Conservation (phyloP, 2,888 invertebrate species). For the Hirudinaria manillensis region DNA sequence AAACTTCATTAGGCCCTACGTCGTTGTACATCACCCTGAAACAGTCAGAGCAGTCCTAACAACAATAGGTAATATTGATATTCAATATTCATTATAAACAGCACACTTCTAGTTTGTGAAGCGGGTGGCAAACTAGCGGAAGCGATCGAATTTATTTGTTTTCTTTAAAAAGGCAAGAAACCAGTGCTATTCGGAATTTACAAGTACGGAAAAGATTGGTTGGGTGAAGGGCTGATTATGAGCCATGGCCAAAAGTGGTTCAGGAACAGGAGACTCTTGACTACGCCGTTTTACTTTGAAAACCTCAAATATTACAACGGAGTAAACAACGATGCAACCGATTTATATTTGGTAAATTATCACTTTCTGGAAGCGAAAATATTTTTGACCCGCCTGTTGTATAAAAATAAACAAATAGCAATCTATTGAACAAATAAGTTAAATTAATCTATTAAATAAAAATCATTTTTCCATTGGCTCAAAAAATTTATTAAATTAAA, state of each 20-base stretch:
- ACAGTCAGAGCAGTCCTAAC: conserved; percentile 33
- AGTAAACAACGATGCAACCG: conserved; percentile 39
- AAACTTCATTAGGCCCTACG: conserved; percentile 27
- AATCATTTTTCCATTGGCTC: too few species aligned
- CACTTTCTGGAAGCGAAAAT: too few species aligned
- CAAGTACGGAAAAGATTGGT: conserved; percentile 30
- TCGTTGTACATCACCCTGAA: conserved; percentile 28
- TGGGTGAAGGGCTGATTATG: conserved; percentile 42
- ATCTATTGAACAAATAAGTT: too few species aligned
- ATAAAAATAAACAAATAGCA: too few species aligned
- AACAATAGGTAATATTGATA: conserved; percentile 22
- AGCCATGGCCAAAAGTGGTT: conserved; percentile 40
- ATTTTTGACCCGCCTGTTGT: too few species aligned
- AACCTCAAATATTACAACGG: conserved; percentile 40
- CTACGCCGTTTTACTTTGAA: conserved; percentile 43
- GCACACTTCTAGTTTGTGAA: too few species aligned
- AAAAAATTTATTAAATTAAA: too few species aligned
- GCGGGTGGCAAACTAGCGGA: too few species aligned
- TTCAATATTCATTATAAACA: too few species aligned
- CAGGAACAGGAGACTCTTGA: conserved; percentile 40
- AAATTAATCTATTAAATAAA: too few species aligned
- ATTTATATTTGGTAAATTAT: conserved; percentile 40
- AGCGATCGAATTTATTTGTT: too few species aligned
- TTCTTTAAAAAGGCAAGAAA: not conserved
- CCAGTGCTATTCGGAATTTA: conserved; percentile 29